These are phyloP conservation scores for Mechanitis mazaeus DNA, from an alignment of 2,888 invertebrate genomes.

Conservation along the genomic window DNA sequence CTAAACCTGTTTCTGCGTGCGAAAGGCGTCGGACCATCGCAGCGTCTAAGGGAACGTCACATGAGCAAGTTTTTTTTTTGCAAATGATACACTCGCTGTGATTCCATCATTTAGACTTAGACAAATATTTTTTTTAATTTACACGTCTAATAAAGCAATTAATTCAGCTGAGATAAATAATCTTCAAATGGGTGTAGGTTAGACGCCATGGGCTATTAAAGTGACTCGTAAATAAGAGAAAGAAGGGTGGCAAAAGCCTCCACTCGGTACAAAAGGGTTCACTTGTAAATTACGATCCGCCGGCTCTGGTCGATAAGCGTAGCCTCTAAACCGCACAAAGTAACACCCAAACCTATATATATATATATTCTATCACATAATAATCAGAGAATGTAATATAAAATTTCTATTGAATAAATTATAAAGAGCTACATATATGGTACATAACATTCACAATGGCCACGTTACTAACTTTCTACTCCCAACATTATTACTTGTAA, in stretches of 20 bases:
- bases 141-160: no score
- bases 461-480: conserved; percentile 30
- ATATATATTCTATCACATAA: neutral
- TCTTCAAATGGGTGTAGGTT: conserved; percentile 21
- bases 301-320: conserved; percentile 48
- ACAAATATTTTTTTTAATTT: neutral
- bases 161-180: conserved; percentile 2
- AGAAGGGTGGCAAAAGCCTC: conserved; percentile 39
- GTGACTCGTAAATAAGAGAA: conserved; percentile 37
- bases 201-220: conserved; percentile 17
- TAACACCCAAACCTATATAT: conserved; percentile 10
- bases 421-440: conserved; percentile 12
- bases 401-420: conserved; percentile 2
- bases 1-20: conserved; percentile 61
- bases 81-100: neutral
- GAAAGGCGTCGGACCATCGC: conserved; percentile 43
- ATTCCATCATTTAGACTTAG: neutral
- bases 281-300: conserved; percentile 43
- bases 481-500: conserved; percentile 9
- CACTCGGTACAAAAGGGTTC: conserved; percentile 47
- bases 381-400: conserved; percentile 8
- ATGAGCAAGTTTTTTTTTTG: neutral
- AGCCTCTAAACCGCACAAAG: conserved; percentile 15
- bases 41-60: conserved; percentile 26
- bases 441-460: conserved; percentile 27